Conservation (phyloP, 2,113 vertebrate species). For the Athene cunicularia region DNA sequence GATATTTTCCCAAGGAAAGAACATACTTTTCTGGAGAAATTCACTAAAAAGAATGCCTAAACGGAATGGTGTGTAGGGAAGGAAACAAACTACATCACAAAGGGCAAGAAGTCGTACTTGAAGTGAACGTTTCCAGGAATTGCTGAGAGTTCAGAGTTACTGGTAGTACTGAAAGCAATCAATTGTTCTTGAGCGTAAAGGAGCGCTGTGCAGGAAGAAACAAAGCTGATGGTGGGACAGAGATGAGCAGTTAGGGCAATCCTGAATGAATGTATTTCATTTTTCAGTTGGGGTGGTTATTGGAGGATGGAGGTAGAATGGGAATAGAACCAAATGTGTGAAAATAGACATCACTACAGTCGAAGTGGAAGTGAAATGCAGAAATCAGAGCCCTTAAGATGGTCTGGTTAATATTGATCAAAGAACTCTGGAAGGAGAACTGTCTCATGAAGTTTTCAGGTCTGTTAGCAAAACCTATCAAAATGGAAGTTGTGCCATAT, state of each 20-base stretch:
- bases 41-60: not conserved
- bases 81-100: not conserved
- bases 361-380: not conserved
- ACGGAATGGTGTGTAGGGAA: not conserved
- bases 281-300: not conserved
- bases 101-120: not conserved
- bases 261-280: not conserved
- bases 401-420: not conserved
- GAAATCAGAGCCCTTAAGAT: not conserved
- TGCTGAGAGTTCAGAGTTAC: not conserved
- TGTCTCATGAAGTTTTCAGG: not conserved
- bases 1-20: not conserved
- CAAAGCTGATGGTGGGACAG: not conserved
- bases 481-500: not conserved
- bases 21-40: not conserved
- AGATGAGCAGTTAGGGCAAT: not conserved
- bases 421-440: not conserved
- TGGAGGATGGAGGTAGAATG: not conserved
- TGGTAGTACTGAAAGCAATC: not conserved
- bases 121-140: not conserved
- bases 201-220: not conserved
- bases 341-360: not conserved
- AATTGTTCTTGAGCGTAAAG: not conserved
- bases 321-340: not conserved
- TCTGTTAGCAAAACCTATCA: not conserved